A percentile compares a stretch with the other conserved stretches of the same genome.
Conservation (phyloP, 2,797 vertebrate genomes). For the Parauchenoglanis ngamensis region DNA sequence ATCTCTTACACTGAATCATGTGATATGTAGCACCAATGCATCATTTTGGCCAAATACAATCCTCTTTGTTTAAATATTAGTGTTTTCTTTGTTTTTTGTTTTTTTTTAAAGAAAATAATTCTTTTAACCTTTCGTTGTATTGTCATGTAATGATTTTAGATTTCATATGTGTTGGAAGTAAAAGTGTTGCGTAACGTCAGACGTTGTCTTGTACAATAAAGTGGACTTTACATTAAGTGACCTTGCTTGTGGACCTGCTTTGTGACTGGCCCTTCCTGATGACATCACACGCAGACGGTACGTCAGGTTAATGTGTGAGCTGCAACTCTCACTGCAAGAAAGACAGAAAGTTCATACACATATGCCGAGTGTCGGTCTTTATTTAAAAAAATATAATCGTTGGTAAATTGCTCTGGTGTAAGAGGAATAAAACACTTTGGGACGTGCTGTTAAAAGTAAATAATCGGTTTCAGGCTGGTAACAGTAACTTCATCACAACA, state of each 20-base stretch:
- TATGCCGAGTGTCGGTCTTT: background rate
- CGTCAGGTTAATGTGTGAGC: background rate
- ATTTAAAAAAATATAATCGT: background rate
- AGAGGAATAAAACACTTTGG: background rate
- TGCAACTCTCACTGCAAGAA: background rate
- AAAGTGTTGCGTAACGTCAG: background rate
- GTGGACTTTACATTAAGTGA: background rate
- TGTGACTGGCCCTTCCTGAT: background rate
- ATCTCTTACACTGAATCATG: background rate
- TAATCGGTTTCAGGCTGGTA: background rate
- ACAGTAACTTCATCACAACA: background rate
- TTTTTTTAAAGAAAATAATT: background rate
- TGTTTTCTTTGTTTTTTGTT: background rate
- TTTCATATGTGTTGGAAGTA: background rate
- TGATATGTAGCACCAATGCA: constrained; percentile 8
- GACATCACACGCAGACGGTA: background rate
- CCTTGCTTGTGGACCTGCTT: background rate
- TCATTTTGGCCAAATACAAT: background rate
- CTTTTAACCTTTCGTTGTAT: background rate
- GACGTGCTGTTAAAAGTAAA: background rate
- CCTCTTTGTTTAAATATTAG: background rate
- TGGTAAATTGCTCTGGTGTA: no score
- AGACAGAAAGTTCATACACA: background rate
- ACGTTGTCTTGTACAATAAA: constrained; percentile 19
- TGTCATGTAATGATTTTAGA: background rate